Evolutionary conservation across 1,140 invertebrate species (phyloP).

Genomic region (Drosophila kanapiae): DNA sequence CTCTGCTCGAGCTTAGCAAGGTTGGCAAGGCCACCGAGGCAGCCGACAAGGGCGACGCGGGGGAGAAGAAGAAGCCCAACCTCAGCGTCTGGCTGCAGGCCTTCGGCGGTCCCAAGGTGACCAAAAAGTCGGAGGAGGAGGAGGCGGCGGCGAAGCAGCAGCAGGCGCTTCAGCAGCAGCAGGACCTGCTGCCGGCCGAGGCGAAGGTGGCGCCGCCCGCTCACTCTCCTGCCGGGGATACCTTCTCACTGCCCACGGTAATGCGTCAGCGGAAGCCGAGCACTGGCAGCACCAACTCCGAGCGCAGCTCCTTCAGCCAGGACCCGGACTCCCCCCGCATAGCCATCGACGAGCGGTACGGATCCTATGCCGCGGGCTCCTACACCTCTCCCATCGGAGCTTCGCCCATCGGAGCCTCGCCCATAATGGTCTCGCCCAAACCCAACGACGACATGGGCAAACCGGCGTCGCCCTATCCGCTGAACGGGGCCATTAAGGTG

Average conservation of each 20-base stretch:
- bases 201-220: slow-evolving; percentile 52
- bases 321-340: slow-evolving; percentile 90
- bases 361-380: slow-evolving; percentile 87
- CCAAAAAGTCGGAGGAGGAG: slow-evolving; percentile 82
- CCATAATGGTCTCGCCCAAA: slow-evolving; percentile 87
- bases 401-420: slow-evolving; percentile 87
- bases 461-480: slow-evolving; percentile 87
- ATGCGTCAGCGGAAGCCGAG: slow-evolving; percentile 88
- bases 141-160: slow-evolving; percentile 67
- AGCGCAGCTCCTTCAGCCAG: slow-evolving; percentile 91
- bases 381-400: slow-evolving; percentile 88
- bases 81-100: slow-evolving; percentile 96
- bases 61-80: slow-evolving; percentile 90
- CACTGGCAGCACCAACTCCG: slow-evolving; percentile 90
- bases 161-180: slow-evolving; percentile 3
- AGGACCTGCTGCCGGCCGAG: slow-evolving; percentile 26
- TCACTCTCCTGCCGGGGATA: slow-evolving; percentile 66
- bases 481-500: slow-evolving; percentile 90
- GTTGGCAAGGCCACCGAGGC: slow-evolving; percentile 19
- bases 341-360: slow-evolving; percentile 87
- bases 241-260: slow-evolving; percentile 72
- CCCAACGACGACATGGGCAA: slow-evolving; percentile 87
- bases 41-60: slow-evolving; percentile 18
- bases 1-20: slow-evolving; percentile 65
- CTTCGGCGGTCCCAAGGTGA: slow-evolving; percentile 92